Base-by-base conservation (phyloP, 2,888 invertebrate species). In the Meiosimyza decipiens region DNA sequence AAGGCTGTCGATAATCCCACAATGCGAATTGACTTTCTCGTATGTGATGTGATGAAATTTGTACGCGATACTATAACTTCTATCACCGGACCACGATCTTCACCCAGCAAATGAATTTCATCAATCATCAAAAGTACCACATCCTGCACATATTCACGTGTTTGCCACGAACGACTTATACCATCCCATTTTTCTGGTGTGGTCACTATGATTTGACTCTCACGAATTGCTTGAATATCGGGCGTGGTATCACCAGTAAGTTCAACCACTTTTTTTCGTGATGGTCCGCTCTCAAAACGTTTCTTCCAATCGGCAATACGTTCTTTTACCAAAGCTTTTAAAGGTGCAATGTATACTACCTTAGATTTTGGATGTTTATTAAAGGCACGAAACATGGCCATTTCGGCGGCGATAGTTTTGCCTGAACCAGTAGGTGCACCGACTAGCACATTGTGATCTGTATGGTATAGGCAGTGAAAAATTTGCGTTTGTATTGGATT, bases 101-200 rank as follows among this genome's bases (percentile, higher is more conserved):
- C 94, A 28, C 97, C 98, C 67, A 99, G 89, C 73, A 99, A 88
- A 89, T 99, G 99, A 80, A 99, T 99, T 88, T 99, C 99, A 85
- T 99, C 99, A 77, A 99, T 98, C 49, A 99, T 93, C 76, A 99
- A 94, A 9, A 99, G 89, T 0, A 94, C 93, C 0, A 99, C 97
- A 81, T 95, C 91, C 72, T 92, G 91, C 0, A 99, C 99, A 82
- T 99, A 99, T 85, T 93, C 93, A 79, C 99, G 91, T 0, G 96
- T 98, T 84, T 98, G 97, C 99, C 99, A 99, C 75, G 96, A 97
- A 74, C 99, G 91, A 87, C 97, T 98, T 82, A 99, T 96, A 70
- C 99, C 99, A 87, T 99, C 99, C 99, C 99, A 99, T 86, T 99
- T 99, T 88, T 99, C 99, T 0, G 99, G 99, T 0, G 99, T 99